These are phyloP conservation scores for Harpagifer antarcticus DNA, from an alignment of 2,797 vertebrate species.

Conservation along the genomic window DNA sequence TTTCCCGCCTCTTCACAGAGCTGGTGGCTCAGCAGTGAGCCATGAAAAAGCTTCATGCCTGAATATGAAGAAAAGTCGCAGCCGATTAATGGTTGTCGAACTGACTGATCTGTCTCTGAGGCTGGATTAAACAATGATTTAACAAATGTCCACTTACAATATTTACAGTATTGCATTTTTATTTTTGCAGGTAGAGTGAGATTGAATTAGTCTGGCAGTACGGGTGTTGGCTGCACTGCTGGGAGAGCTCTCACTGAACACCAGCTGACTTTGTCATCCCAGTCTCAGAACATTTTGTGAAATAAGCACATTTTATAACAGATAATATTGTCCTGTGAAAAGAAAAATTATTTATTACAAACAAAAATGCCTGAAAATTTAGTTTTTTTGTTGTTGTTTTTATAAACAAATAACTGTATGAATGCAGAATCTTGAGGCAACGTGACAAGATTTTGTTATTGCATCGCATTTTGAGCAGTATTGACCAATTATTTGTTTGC, in stretches of 20 bases:
- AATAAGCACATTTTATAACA: constrained; percentile 11
- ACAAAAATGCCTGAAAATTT: neutral
- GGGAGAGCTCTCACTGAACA: neutral
- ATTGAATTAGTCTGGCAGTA: neutral
- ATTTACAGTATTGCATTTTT: neutral
- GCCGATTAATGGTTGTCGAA: neutral
- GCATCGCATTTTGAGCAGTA: too few species aligned
- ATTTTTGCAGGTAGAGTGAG: neutral
- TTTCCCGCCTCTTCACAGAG: neutral
- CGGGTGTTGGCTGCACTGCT: constrained; percentile 4
- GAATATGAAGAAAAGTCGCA: constrained; percentile 9
- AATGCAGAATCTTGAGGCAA: too few species aligned
- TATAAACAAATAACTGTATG: too few species aligned
- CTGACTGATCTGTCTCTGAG: neutral
- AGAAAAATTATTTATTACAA: neutral
- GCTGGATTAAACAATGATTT: neutral
- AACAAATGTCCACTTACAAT: neutral
- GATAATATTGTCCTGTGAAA: neutral
- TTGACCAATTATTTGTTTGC: too few species aligned
- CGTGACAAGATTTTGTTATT: too few species aligned
- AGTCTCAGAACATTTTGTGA: constrained; percentile 49
- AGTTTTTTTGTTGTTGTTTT: neutral
- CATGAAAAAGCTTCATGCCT: constrained; percentile 2
- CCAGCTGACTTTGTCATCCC: neutral
- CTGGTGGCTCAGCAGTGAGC: neutral